Evolutionary conservation across 2,888 invertebrate genomes (phyloP).

Genomic region (Drosophila stalkeri): DNA sequence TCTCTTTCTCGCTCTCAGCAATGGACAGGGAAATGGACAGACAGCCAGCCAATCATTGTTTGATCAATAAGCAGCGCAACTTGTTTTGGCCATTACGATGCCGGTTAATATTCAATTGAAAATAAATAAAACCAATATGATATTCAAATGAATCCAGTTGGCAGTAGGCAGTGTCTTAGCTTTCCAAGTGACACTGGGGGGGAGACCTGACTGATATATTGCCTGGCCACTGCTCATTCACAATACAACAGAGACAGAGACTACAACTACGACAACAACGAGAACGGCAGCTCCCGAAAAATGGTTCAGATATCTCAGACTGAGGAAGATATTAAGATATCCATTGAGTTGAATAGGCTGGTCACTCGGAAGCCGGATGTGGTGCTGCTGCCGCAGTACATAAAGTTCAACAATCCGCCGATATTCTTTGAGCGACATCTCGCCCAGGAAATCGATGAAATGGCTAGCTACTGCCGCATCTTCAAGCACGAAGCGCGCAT

Average conservation of each 20-base stretch:
- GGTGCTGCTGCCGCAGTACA: constrained; percentile 82
- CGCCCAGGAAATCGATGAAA: constrained; percentile 83
- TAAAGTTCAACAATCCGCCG: constrained; percentile 84
- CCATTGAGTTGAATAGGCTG: constrained; percentile 83
- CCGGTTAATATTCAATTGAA: constrained; percentile 77
- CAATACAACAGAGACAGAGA: constrained; percentile 43
- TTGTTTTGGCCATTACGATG: constrained; percentile 52
- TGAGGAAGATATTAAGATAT: constrained; percentile 84
- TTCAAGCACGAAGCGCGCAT: constrained; percentile 84
- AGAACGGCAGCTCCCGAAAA: constrained; percentile 18
- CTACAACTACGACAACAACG: constrained; percentile 36
- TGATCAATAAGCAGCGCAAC: constrained; percentile 65
- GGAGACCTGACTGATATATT: background rate
- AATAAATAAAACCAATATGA: constrained; percentile 61
- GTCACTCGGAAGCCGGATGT: constrained; percentile 83
- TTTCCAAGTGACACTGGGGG: constrained; percentile 34
- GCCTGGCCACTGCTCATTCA: constrained; percentile 36
- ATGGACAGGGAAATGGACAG: constrained; percentile 13
- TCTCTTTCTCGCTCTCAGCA: background rate
- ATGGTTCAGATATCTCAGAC: constrained; percentile 84
- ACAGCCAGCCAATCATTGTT: constrained; percentile 71
- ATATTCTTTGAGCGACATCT: constrained; percentile 84
- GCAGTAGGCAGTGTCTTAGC: constrained; percentile 48
- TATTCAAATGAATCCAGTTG: constrained; percentile 58
- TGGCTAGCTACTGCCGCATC: constrained; percentile 82